phyloP scores from a whole-genome alignment of 2,113 vertebrate genomes.

The Lepidiolamprologus cunningtoni region DNA sequence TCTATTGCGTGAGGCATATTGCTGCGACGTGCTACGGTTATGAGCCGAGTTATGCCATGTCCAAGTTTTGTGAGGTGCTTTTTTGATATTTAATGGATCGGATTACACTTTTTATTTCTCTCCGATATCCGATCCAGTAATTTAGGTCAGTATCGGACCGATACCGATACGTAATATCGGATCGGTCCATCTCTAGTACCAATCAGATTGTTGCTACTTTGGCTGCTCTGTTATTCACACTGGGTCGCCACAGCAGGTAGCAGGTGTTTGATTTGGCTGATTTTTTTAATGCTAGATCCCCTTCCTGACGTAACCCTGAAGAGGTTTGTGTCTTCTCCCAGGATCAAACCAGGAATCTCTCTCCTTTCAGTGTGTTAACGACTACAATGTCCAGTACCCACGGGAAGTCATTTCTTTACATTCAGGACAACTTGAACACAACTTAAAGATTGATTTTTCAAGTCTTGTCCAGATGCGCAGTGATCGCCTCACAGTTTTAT shows the following conservation, averaged over 20 bases:
- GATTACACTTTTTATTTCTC: neutral
- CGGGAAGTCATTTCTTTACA: neutral
- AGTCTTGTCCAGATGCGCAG: neutral
- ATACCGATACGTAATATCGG: neutral
- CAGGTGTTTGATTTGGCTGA: neutral
- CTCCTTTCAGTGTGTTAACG: neutral
- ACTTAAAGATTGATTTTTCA: neutral
- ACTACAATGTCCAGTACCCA: neutral
- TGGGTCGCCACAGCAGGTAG: neutral
- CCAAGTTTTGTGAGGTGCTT: neutral
- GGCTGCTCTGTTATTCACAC: neutral
- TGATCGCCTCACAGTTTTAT: neutral
- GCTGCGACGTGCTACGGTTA: neutral
- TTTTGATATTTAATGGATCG: neutral
- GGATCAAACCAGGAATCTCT: neutral
- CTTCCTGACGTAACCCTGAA: neutral
- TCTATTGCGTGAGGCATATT: rapidly evolving
- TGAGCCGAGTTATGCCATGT: neutral
- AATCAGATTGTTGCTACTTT: neutral
- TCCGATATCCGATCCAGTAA: neutral
- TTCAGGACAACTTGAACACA: neutral
- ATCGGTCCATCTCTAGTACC: neutral
- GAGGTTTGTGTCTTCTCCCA: neutral
- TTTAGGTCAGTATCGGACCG: neutral
- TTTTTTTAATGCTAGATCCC: neutral